Conservation (phyloP, 1,140 invertebrate species). For the Cydia fagiglandana region DNA sequence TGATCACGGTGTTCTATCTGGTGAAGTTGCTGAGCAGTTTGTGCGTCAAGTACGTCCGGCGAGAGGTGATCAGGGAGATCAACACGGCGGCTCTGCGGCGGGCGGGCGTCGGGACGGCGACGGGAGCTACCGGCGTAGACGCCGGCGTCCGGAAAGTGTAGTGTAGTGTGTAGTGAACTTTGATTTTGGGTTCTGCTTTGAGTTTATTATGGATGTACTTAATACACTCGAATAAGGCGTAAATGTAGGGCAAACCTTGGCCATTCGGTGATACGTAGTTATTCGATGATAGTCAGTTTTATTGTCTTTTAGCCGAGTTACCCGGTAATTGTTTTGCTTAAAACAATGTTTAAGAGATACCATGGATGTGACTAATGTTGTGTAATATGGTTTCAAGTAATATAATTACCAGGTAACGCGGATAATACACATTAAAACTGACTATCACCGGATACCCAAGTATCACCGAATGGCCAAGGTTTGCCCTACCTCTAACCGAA, state of each 20-base stretch:
- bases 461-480: too few species aligned
- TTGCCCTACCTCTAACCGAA: not conserved
- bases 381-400: too few species aligned
- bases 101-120: constrained; percentile 24
- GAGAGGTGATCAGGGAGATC: constrained; percentile 44
- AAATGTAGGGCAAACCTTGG: too few species aligned
- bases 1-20: constrained; percentile 41
- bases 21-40: constrained; percentile 43
- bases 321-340: too few species aligned
- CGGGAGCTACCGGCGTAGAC: constrained; percentile 15
- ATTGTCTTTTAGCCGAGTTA: too few species aligned
- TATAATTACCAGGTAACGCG: too few species aligned
- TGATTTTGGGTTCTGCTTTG: not conserved
- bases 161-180: constrained; percentile 1
- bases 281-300: too few species aligned
- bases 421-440: too few species aligned
- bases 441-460: too few species aligned
- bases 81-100: constrained; percentile 27
- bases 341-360: too few species aligned
- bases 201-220: not conserved
- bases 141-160: constrained; percentile 10
- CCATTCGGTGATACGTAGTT: too few species aligned
- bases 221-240: not conserved
- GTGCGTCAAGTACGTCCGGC: constrained; percentile 47
- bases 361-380: too few species aligned